Evolutionary conservation across 2,888 invertebrate species (phyloP), one percentile per base, ranked within the genome.

Genomic region (Orchesella flavescens): DNA sequence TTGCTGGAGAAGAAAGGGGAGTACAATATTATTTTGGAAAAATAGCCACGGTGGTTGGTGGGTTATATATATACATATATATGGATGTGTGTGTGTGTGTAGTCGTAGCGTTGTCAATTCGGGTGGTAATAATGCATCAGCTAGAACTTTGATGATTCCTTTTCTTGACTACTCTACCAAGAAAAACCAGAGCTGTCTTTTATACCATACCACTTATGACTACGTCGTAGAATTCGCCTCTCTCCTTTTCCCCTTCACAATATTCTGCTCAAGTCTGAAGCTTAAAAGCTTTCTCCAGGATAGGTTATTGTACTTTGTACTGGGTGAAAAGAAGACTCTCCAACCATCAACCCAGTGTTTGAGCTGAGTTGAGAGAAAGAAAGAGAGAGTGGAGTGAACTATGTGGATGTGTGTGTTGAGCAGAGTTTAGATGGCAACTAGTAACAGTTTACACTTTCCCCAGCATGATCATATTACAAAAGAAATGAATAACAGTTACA

Each of bases 361-460:
- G 34, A 34, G 34, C 7, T 34, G 34, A 34, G 34, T 57, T 10
- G 63, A 24, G 63, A 63, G 17, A 9, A 24, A 24, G 23, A 3
- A 24, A 24, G 63, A 63, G 17, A 9, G 61, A 24, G 23, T 24
- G 43, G 44, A 66, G 66, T 21, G 53, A 53, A 53, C 53, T 17
- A 17, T 53, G 53, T 17, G 34, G 1, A 17, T 53, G 53, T 17
- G 34, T 34, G 34, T 34, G 34, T 34, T 34, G 34, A 34, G 34
- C 34, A 24, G 44, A 66, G 66, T 44, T 66, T 44, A 44, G 66
- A 66, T 5, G 9, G 44, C n/a, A 66, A 66, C 66, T 66, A 86
- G 86, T 85, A 86, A 86, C 86, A 86, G 86, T 85, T 85, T 84
- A 84, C 73, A 63, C 23, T 65, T 65, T 72, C 55, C 55, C 55